Percentiles rank a stretch among this genome's conserved stretches.
These are phyloP conservation scores for Egretta garzetta DNA, from an alignment of 2,113 vertebrate species.

Conservation along the genomic window DNA sequence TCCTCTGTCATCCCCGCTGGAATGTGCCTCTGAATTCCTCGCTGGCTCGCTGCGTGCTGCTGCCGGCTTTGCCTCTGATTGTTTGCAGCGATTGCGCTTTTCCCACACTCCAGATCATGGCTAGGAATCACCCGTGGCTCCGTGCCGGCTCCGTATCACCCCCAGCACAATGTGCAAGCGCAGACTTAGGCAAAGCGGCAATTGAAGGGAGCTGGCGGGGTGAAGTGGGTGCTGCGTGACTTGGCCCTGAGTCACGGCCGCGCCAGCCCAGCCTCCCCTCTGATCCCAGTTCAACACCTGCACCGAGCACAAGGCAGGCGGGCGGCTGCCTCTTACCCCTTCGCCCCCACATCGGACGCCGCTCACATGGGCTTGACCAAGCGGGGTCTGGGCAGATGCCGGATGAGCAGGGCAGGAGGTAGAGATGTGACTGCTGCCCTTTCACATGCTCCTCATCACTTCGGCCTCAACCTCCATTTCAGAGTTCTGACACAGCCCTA, in stretches of 20 bases:
- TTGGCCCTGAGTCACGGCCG: slow-evolving; percentile 35
- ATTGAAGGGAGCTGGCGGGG: background rate
- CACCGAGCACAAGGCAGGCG: fast-evolving
- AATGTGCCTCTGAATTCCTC: slow-evolving; percentile 56
- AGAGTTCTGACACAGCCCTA: background rate
- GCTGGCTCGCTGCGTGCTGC: slow-evolving; percentile 43
- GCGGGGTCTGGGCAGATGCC: background rate
- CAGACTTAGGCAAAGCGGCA: background rate
- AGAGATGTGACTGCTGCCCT: background rate
- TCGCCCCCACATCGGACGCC: fast-evolving
- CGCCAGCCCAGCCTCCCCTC: background rate
- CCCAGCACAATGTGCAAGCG: background rate
- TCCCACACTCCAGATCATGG: slow-evolving; percentile 60
- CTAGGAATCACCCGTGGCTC: slow-evolving; percentile 44
- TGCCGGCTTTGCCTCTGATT: slow-evolving; percentile 59
- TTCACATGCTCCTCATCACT: fast-evolving
- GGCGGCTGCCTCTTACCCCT: background rate
- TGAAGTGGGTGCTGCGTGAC: background rate
- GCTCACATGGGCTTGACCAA: fast-evolving
- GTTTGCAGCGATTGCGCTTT: slow-evolving; percentile 58
- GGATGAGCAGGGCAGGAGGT: background rate
- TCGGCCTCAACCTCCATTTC: fast-evolving
- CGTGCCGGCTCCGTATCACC: slow-evolving; percentile 9
- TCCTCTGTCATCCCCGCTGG: slow-evolving; percentile 57
- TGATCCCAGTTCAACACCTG: background rate